Conservation (phyloP, 2,797 vertebrate species). For the Squalus acanthias region DNA sequence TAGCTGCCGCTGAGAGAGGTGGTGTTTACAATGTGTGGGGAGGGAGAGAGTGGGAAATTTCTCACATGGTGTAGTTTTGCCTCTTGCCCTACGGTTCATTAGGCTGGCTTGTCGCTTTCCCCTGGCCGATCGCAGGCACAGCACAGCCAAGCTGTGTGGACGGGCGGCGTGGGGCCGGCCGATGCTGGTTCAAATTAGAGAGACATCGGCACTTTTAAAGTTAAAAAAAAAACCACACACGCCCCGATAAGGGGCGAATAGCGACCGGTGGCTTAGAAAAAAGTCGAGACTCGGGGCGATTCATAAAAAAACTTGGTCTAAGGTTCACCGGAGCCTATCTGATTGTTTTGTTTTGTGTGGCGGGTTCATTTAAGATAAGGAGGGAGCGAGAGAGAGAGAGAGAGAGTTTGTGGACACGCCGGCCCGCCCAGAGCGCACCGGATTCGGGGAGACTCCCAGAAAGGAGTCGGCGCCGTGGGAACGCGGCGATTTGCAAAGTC, state of each 20-base stretch:
- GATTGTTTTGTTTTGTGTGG: not conserved
- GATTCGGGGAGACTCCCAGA: not conserved
- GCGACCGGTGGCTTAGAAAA: not conserved
- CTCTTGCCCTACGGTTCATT: conserved; percentile 82
- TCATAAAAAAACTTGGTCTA: not conserved
- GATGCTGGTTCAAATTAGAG: not conserved
- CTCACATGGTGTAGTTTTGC: conserved; percentile 72
- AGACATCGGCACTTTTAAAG: not conserved
- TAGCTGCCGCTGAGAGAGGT: conserved; percentile 63
- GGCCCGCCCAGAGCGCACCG: not conserved
- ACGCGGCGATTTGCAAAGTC: not conserved
- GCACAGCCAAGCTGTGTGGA: conserved; percentile 76
- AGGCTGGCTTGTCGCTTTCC: conserved; percentile 87
- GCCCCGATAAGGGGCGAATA: not conserved
- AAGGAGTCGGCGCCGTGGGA: not conserved
- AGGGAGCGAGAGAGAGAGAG: not conserved
- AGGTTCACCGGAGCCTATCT: not conserved
- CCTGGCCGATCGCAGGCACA: conserved; percentile 73
- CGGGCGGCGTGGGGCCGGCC: conserved; percentile 52
- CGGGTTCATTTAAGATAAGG: not conserved
- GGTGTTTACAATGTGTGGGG: conserved; percentile 54
- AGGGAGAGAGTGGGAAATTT: conserved; percentile 58
- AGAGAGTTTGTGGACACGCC: not conserved
- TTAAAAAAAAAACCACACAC: not conserved
- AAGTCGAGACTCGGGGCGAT: not conserved